phyloP scores from a whole-genome alignment of 2,113 vertebrate species.

The Aegotheles bennettii region DNA sequence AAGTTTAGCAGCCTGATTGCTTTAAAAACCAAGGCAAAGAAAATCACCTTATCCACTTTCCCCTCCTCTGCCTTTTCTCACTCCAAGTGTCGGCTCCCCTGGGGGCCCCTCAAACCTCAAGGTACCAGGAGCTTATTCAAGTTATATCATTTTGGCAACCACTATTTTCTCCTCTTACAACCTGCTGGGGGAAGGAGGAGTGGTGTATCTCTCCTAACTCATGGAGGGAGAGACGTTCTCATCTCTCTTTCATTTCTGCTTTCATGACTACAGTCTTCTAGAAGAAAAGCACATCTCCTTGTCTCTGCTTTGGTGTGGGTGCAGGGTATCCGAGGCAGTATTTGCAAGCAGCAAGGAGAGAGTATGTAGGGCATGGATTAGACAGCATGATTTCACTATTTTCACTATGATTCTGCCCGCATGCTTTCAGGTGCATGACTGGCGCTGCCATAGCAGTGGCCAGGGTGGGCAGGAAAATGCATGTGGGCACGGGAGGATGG shows the following conservation, averaged over 20 bases:
- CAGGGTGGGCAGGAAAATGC: not conserved
- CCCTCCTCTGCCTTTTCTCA: constrained; percentile 23
- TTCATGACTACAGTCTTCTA: not conserved
- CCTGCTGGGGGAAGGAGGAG: not conserved
- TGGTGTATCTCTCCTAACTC: not conserved
- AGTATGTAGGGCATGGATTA: not conserved
- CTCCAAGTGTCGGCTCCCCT: not conserved
- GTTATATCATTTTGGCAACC: not conserved
- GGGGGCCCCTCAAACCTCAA: not conserved
- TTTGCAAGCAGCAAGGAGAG: not conserved
- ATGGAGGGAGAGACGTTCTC: not conserved
- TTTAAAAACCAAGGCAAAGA: constrained; percentile 14
- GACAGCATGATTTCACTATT: too few relatives aligned
- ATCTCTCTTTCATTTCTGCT: not conserved
- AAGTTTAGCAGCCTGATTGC: constrained; percentile 43
- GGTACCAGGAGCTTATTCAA: constrained; percentile 12
- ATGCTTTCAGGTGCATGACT: not conserved
- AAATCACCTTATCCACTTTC: constrained; percentile 5
- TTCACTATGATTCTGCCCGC: not conserved
- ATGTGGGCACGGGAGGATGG: not conserved
- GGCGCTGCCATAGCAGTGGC: not conserved
- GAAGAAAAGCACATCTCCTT: not conserved
- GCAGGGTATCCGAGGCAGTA: not conserved
- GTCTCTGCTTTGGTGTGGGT: not conserved
- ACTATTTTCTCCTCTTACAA: not conserved